A percentile compares a stretch with the other conserved stretches of the same genome.
Conservation (phyloP, 2,888 invertebrate species). For the Oxycera nigricornis region DNA sequence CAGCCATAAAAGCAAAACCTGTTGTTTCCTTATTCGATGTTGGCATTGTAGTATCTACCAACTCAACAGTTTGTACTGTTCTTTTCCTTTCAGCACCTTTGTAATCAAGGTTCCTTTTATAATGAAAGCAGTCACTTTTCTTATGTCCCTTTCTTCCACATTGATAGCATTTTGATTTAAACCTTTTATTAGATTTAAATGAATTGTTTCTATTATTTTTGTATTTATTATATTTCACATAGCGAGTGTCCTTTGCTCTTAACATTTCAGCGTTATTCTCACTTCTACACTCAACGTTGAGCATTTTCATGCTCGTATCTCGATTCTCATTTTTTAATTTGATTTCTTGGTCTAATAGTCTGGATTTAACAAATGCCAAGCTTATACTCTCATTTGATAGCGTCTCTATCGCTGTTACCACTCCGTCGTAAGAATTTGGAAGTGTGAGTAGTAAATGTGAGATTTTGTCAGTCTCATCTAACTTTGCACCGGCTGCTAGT, state of each 20-base stretch:
- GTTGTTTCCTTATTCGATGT: neutral
- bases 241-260: neutral
- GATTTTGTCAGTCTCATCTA: slow-evolving; percentile 56
- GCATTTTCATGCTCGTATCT: neutral
- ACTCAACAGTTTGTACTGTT: neutral
- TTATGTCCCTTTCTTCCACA: neutral
- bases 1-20: slow-evolving; percentile 4
- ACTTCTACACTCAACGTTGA: neutral
- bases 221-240: neutral
- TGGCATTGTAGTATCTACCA: neutral
- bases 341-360: slow-evolving; percentile 48
- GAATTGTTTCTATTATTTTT: neutral
- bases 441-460: slow-evolving; percentile 56
- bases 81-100: neutral
- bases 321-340: neutral
- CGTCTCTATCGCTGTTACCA: slow-evolving; percentile 57
- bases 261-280: slow-evolving; percentile 40
- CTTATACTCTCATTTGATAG: slow-evolving; percentile 53
- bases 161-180: neutral
- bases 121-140: slow-evolving; percentile 1
- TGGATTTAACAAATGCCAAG: slow-evolving; percentile 55
- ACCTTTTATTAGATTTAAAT: neutral
- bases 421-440: slow-evolving; percentile 54
- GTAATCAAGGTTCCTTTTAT: neutral
- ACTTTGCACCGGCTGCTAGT: slow-evolving; percentile 53